Conservation (phyloP, 37 sponge, comb jelly and placozoan species). For the Eunapius fragilis region DNA sequence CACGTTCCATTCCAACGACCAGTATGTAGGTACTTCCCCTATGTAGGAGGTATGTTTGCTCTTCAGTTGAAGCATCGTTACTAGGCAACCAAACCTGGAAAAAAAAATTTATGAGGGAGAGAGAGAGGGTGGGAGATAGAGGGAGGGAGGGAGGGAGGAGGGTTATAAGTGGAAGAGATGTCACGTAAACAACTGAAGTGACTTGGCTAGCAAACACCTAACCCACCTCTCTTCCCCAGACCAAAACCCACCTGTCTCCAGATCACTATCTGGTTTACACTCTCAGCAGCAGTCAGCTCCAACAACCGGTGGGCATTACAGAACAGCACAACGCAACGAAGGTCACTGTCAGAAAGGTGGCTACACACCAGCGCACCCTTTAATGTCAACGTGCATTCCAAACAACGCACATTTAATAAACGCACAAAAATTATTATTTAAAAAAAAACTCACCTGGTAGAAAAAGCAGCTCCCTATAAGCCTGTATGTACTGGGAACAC, state of each 20-base stretch:
- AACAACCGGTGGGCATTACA: slow-evolving; percentile 42
- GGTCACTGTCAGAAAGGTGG: slow-evolving; percentile 29
- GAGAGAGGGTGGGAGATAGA: too few species aligned
- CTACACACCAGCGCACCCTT: slow-evolving; percentile 47
- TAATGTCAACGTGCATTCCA: neutral
- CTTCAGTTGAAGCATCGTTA: neutral
- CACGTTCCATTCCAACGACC: slow-evolving; percentile 36
- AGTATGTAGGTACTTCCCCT: slow-evolving; percentile 33
- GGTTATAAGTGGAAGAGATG: neutral
- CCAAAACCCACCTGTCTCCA: slow-evolving; percentile 52
- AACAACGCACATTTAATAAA: too few species aligned
- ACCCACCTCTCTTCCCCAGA: neutral
- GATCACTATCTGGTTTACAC: slow-evolving; percentile 40
- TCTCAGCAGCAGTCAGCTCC: slow-evolving; percentile 39
- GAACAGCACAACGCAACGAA: slow-evolving; percentile 23
- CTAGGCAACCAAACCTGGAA: slow-evolving; percentile 1
- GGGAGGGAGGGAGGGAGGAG: neutral
- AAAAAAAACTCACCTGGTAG: slow-evolving; percentile 29
- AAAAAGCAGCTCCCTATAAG: slow-evolving; percentile 51
- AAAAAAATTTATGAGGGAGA: too few species aligned
- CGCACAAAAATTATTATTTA: too few species aligned
- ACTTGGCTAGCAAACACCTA: neutral
- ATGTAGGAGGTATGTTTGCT: neutral
- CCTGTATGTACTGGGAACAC: slow-evolving; percentile 8
- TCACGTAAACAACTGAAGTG: neutral